These are phyloP conservation scores for Thaleichthys pacificus DNA, from an alignment of 2,797 vertebrate genomes.

Conservation along the genomic window DNA sequence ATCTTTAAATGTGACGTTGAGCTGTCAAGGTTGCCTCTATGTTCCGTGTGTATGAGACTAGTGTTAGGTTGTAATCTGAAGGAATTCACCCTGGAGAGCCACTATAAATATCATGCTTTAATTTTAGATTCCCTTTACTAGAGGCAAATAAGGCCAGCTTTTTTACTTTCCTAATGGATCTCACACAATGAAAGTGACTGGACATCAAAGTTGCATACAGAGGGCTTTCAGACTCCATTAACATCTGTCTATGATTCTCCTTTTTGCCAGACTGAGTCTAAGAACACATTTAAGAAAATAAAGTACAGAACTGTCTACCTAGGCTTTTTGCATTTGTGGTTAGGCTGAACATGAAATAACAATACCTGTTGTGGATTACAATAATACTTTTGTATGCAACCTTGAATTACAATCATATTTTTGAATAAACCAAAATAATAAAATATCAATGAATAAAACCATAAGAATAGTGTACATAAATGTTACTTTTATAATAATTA, in stretches of 20 bases:
- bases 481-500: background rate
- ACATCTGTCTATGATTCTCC: constrained; percentile 23
- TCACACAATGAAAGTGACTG: constrained; percentile 50
- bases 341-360: background rate
- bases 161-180: constrained; percentile 51
- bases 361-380: background rate
- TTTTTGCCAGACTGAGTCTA: background rate
- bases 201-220: constrained; percentile 54
- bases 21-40: constrained; percentile 8
- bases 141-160: constrained; percentile 44
- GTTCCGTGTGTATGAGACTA: constrained; percentile 36
- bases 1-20: background rate
- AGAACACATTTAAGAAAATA: background rate
- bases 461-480: background rate
- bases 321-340: background rate
- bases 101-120: constrained; percentile 52
- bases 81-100: constrained; percentile 17
- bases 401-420: background rate
- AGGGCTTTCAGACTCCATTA: constrained; percentile 49
- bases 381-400: background rate
- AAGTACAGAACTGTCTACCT: background rate
- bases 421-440: background rate
- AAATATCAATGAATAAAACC: background rate
- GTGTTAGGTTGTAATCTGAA: constrained; percentile 34
- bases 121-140: constrained; percentile 51